A percentile compares a stretch with the other conserved stretches of the same genome.
Evolutionary conservation across 1,140 invertebrate species (phyloP).

Genomic region (Choristoneura fumiferana): DNA sequence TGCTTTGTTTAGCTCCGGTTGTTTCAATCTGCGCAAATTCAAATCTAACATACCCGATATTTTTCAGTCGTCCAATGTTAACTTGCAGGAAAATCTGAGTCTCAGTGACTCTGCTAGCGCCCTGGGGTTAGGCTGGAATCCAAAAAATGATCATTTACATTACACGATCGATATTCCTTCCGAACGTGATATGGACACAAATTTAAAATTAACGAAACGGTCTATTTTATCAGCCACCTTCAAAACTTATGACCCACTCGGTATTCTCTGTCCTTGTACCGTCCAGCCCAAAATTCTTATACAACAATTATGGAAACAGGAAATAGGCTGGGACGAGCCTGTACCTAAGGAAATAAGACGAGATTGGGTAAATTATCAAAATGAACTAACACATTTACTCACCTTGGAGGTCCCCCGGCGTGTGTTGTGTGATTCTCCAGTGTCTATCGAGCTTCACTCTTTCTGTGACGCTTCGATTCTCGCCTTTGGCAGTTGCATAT

Average conservation of each 20-base stretch:
- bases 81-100: not conserved
- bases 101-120: constrained; percentile 1
- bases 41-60: not conserved
- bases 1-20: not conserved
- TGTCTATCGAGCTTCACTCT: not conserved
- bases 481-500: not conserved
- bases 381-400: constrained; percentile 21
- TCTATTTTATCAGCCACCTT: constrained; percentile 31
- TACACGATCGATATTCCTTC: not conserved
- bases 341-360: too few relatives aligned
- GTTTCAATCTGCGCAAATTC: constrained; percentile 1
- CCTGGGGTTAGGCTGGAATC: constrained; percentile 4
- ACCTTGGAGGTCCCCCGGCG: not conserved
- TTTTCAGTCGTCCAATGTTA: not conserved
- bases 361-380: too few relatives aligned
- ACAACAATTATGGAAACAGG: constrained; percentile 56
- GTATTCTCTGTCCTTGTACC: too few relatives aligned
- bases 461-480: too few relatives aligned
- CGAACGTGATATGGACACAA: not conserved
- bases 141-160: not conserved
- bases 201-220: constrained; percentile 23
- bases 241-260: constrained; percentile 62
- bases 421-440: not conserved
- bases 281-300: constrained; percentile 60
- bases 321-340: not conserved